Percentiles rank a stretch among this genome's conserved stretches.
These are phyloP conservation scores for Pelusios castaneus DNA, from an alignment of 2,113 vertebrate species.

Conservation along the genomic window DNA sequence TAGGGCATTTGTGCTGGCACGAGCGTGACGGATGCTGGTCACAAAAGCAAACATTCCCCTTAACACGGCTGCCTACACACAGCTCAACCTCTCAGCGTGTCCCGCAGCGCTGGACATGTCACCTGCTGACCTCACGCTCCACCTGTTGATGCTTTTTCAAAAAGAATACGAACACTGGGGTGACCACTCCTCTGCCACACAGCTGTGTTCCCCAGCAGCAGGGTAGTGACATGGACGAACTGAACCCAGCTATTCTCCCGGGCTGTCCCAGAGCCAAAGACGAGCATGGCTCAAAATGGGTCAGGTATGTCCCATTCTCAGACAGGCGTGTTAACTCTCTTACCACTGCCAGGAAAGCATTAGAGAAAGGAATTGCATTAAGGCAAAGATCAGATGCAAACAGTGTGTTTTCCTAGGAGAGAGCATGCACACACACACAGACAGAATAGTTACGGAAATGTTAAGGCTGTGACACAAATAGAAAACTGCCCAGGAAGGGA, in stretches of 20 bases:
- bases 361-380: background rate
- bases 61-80: background rate
- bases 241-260: background rate
- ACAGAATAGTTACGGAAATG: background rate
- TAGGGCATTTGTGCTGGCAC: background rate
- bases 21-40: too few species aligned
- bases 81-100: background rate
- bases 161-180: rapidly evolving
- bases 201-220: background rate
- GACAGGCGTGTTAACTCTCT: background rate
- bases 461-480: background rate
- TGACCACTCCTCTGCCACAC: background rate
- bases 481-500: background rate
- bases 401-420: background rate
- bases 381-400: background rate
- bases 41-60: background rate
- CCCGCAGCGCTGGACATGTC: background rate
- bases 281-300: background rate
- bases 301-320: background rate
- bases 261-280: background rate
- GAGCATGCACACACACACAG: background rate
- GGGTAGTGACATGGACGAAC: background rate
- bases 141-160: rapidly evolving
- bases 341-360: conserved; percentile 9
- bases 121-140: background rate